Evolutionary conservation across 2,888 invertebrate species (phyloP).

Genomic region (Agrypnus murinus): DNA sequence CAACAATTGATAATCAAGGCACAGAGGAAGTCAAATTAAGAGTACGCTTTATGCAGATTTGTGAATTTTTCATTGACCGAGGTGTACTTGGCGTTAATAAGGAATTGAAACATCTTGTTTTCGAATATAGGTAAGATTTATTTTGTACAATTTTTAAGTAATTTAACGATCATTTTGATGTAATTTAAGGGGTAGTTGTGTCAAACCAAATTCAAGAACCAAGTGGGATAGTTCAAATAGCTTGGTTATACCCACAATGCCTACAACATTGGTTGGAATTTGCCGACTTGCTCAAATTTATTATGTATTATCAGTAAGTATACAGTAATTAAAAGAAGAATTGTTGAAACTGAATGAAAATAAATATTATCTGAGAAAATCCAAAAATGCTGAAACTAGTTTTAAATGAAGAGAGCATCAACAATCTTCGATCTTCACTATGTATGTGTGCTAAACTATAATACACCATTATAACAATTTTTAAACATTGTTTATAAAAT

Average conservation of each 20-base stretch:
- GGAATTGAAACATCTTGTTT: slow-evolving; percentile 79
- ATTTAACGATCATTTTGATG: slow-evolving; percentile 63
- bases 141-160: background rate
- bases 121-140: slow-evolving; percentile 76
- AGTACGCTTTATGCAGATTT: slow-evolving; percentile 75
- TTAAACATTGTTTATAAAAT: no score
- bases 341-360: no score
- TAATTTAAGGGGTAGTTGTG: slow-evolving; percentile 75
- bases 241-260: slow-evolving; percentile 83
- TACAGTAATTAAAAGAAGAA: no score
- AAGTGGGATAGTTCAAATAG: slow-evolving; percentile 81
- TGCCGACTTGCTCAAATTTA: slow-evolving; percentile 80
- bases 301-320: slow-evolving; percentile 80
- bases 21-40: slow-evolving; percentile 67
- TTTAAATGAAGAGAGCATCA: no score
- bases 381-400: no score
- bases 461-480: no score
- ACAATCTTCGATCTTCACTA: no score
- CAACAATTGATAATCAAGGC: slow-evolving; percentile 81
- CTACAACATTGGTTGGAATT: slow-evolving; percentile 82
- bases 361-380: no score
- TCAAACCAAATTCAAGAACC: slow-evolving; percentile 76
- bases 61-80: slow-evolving; percentile 84
- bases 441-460: no score
- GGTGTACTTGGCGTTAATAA: slow-evolving; percentile 83